Evolutionary conservation across 35 echinoderm and acorn worm genomes (phyloP).

Genomic region (Chiridota heheva): DNA sequence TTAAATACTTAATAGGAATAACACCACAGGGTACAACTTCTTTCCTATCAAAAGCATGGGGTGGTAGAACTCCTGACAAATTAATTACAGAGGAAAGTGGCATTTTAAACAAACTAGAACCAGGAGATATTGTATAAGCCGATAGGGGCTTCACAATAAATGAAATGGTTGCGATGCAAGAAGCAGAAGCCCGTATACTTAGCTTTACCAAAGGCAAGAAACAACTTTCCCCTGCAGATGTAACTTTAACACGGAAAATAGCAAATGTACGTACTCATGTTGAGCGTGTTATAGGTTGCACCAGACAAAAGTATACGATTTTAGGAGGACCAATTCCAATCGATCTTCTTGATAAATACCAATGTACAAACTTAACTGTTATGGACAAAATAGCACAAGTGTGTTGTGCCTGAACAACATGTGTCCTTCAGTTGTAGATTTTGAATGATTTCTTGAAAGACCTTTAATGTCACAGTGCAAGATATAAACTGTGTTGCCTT

Average conservation of each 20-base stretch:
- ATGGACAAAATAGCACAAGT: conserved; percentile 17
- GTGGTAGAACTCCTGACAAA: conserved; percentile 22
- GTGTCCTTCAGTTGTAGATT: conserved; percentile 9
- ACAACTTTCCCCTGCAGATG: conserved; percentile 19
- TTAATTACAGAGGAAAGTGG: background rate
- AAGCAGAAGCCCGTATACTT: background rate
- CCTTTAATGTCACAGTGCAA: no score
- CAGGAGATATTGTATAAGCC: conserved; percentile 25
- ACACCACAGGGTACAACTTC: conserved; percentile 25
- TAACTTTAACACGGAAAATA: background rate
- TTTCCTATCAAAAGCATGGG: conserved; percentile 28
- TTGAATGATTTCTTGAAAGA: background rate
- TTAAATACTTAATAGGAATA: conserved; percentile 47
- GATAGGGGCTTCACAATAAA: conserved; percentile 34
- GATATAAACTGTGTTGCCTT: no score
- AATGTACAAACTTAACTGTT: conserved; percentile 11
- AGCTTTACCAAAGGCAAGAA: conserved; percentile 38
- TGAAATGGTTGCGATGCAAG: conserved; percentile 19
- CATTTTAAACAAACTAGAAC: conserved; percentile 17
- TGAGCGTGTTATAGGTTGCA: conserved; percentile 52
- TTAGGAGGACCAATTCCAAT: conserved; percentile 13
- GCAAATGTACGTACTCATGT: conserved; percentile 42
- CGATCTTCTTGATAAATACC: background rate
- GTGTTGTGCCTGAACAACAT: conserved; percentile 13
- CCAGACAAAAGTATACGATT: conserved; percentile 9